Evolutionary conservation across 1,140 invertebrate genomes (phyloP).

Genomic region (Drosophila guanche): DNA sequence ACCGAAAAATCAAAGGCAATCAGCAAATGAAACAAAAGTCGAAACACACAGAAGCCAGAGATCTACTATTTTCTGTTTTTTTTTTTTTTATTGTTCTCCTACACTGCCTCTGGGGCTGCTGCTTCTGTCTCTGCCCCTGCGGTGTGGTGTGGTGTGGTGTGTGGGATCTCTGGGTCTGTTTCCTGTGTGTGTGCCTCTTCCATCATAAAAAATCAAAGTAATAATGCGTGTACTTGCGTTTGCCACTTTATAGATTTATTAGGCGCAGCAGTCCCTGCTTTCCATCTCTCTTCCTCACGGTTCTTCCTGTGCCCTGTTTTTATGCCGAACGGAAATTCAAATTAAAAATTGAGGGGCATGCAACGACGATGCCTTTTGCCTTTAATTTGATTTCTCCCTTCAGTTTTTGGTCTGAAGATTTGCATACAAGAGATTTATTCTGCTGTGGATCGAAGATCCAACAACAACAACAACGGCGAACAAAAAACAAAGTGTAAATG

Average conservation of each 20-base stretch:
- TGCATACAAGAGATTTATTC: conserved; percentile 48
- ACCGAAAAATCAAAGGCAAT: conserved; percentile 38
- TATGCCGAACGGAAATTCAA: conserved; percentile 77
- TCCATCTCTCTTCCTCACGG: neutral
- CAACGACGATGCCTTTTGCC: conserved; percentile 59
- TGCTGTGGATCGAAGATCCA: conserved; percentile 42
- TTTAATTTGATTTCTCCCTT: conserved; percentile 73
- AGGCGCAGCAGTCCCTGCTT: conserved; percentile 36
- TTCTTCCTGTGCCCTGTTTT: conserved; percentile 37
- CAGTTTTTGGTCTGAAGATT: conserved; percentile 40
- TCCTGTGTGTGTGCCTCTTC: conserved; percentile 56
- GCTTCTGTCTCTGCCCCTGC: neutral
- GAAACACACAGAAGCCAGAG: conserved; percentile 40
- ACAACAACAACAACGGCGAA: conserved; percentile 9
- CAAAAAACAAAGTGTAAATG: conserved; percentile 32
- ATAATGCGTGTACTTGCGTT: conserved; percentile 82
- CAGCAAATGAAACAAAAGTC: conserved; percentile 41
- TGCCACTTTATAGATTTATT: conserved; percentile 82
- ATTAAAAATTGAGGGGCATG: conserved; percentile 68
- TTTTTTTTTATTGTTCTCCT: conserved; percentile 62
- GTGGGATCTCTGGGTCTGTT: conserved; percentile 39
- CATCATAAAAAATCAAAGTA: conserved; percentile 82
- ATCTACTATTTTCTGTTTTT: conserved; percentile 44
- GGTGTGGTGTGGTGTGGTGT: conserved; percentile 21
- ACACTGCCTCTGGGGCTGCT: conserved; percentile 5